Percentiles rank a stretch among this genome's conserved stretches.
Evolutionary conservation across 2,888 invertebrate genomes (phyloP).

Genomic region (Ophioninae sp.): DNA sequence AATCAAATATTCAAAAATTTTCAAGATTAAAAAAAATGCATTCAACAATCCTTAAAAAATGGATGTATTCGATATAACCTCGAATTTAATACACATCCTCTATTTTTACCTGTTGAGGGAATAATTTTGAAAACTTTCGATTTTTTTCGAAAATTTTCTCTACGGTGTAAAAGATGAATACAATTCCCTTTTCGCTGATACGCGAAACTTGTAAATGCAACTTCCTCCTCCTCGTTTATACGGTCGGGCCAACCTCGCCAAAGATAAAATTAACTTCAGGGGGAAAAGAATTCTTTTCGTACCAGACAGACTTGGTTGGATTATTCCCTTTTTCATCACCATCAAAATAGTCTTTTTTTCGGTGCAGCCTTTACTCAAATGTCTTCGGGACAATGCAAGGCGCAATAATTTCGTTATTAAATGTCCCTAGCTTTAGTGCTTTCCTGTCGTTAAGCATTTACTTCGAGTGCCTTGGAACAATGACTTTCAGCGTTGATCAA

Average conservation of each 20-base stretch:
- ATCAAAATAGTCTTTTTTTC: constrained; percentile 18
- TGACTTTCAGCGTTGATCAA: too few relatives aligned
- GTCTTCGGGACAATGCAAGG: constrained; percentile 2
- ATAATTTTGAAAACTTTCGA: too few relatives aligned
- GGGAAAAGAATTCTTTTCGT: constrained; percentile 54
- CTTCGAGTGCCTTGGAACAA: background rate
- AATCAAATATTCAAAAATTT: background rate
- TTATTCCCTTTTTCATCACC: constrained; percentile 22
- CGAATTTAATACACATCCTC: too few relatives aligned
- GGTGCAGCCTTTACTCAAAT: constrained; percentile 31
- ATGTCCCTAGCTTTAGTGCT: background rate
- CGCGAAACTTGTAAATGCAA: constrained; percentile 37
- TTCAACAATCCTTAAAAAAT: too few relatives aligned
- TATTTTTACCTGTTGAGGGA: too few relatives aligned
- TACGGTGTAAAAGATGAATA: too few relatives aligned
- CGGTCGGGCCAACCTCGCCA: constrained; percentile 38
- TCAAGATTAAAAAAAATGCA: too few relatives aligned
- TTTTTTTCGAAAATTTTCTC: too few relatives aligned
- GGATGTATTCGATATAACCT: too few relatives aligned
- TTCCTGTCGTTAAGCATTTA: background rate
- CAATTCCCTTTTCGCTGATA: background rate
- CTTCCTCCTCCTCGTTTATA: constrained; percentile 10
- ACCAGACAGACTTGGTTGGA: constrained; percentile 44
- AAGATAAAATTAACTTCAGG: constrained; percentile 58
- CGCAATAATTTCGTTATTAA: background rate